These are phyloP conservation scores for Pygathrix nemaeus DNA, from an alignment of 2,113 vertebrate species.

Conservation along the genomic window DNA sequence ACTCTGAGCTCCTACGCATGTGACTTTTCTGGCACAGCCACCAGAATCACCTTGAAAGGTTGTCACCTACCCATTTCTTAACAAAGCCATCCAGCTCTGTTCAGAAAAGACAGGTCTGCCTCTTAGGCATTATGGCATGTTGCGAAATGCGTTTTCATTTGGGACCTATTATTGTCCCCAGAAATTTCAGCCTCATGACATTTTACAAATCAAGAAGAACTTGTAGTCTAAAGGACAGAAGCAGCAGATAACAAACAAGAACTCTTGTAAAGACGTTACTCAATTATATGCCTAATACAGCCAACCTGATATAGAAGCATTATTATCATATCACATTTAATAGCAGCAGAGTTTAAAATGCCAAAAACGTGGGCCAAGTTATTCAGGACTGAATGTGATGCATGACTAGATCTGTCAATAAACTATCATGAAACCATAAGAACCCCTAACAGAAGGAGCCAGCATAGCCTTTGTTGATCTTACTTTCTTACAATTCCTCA, in stretches of 20 bases:
- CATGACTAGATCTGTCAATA: not conserved
- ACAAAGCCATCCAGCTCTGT: not conserved
- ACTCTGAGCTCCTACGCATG: not conserved
- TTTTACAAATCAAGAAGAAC: not conserved
- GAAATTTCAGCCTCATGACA: constrained; percentile 1
- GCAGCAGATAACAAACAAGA: not conserved
- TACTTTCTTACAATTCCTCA: not conserved
- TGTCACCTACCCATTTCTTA: not conserved
- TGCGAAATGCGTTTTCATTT: not conserved
- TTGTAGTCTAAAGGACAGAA: not conserved
- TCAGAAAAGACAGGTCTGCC: not conserved
- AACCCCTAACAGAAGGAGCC: not conserved
- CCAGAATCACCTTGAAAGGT: not conserved
- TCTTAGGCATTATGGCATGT: not conserved
- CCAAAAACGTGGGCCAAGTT: not conserved
- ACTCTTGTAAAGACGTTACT: not conserved
- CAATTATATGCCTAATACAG: not conserved
- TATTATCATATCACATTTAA: not conserved
- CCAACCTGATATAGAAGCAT: not conserved
- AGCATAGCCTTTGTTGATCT: not conserved
- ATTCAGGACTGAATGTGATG: not conserved
- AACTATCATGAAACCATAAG: not conserved
- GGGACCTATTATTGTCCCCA: not conserved
- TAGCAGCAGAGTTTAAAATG: not conserved
- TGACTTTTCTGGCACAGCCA: not conserved